phyloP scores from a whole-genome alignment of 1,140 invertebrate genomes.

The Acromyrmex charruanus region DNA sequence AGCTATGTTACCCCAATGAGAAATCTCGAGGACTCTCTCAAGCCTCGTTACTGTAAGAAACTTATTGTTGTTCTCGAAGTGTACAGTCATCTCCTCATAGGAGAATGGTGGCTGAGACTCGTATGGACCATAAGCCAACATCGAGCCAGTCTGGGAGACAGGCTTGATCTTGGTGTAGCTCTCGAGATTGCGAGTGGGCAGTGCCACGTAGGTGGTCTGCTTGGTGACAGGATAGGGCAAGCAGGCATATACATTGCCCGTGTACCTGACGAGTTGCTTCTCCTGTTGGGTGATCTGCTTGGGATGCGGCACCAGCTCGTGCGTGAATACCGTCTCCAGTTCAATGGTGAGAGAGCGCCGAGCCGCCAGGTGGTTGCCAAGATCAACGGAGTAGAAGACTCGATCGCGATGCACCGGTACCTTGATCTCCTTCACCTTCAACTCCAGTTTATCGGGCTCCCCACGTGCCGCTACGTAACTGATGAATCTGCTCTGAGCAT shows the following conservation, averaged over 20 bases:
- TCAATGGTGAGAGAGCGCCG: constrained; percentile 89
- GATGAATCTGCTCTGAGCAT: constrained; percentile 88
- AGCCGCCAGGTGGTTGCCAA: constrained; percentile 88
- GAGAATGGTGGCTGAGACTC: constrained; percentile 90
- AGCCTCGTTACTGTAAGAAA: constrained; percentile 96
- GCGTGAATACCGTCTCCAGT: constrained; percentile 92
- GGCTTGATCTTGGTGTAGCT: constrained; percentile 96
- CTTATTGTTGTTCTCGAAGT: constrained; percentile 98
- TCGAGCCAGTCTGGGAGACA: constrained; percentile 91
- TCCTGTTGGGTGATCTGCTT: constrained; percentile 96
- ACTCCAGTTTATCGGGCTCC: constrained; percentile 89
- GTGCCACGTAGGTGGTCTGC: constrained; percentile 93
- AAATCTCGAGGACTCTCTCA: constrained; percentile 96
- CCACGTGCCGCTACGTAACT: constrained; percentile 91
- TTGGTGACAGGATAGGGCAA: constrained; percentile 93
- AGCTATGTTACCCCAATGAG: constrained; percentile 99
- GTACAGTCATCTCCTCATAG: constrained; percentile 91
- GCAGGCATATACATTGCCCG: constrained; percentile 94
- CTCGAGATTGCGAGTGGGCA: constrained; percentile 93
- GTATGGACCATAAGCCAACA: constrained; percentile 95
- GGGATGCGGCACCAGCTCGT: constrained; percentile 94
- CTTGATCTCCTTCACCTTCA: constrained; percentile 88
- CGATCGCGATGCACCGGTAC: constrained; percentile 86
- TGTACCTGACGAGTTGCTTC: constrained; percentile 96
- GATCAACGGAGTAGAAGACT: constrained; percentile 88